phyloP scores from a whole-genome alignment of 2,113 vertebrate genomes.

The Alethe castanea region DNA sequence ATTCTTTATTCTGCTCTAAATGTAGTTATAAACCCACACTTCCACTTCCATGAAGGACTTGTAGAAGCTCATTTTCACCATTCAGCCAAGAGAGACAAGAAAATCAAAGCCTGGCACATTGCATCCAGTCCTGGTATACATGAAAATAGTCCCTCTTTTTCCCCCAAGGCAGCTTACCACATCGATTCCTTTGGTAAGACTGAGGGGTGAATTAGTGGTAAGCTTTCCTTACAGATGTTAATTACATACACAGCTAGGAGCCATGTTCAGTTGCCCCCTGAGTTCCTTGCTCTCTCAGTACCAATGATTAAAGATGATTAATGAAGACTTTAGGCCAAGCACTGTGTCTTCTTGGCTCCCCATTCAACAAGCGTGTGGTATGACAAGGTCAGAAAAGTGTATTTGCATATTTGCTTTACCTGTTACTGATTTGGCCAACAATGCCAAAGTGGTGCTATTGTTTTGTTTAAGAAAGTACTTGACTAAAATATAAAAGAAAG shows the following conservation, averaged over 20 bases:
- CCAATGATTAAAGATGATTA: background rate
- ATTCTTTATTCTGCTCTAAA: background rate
- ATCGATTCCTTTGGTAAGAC: background rate
- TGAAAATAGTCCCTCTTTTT: background rate
- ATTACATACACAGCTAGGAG: background rate
- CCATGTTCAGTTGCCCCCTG: background rate
- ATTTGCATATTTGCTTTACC: conserved; percentile 72
- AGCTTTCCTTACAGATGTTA: background rate
- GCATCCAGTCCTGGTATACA: no score
- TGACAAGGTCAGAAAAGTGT: background rate
- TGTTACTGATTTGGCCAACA: conserved; percentile 77
- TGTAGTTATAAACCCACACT: background rate
- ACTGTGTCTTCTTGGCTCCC: background rate
- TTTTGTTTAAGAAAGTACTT: conserved; percentile 85
- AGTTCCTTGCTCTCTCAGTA: background rate
- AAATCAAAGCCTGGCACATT: background rate
- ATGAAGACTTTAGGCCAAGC: background rate
- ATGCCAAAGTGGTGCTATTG: conserved; percentile 84
- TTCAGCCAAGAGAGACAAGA: background rate
- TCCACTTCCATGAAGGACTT: background rate
- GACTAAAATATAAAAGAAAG: conserved; percentile 80
- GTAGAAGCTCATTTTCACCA: background rate
- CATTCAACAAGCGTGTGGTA: background rate
- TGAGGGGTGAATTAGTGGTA: background rate
- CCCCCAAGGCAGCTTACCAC: background rate